Percentiles rank a stretch among this genome's conserved stretches.
phyloP scores from a whole-genome alignment of 2,888 invertebrate species.

The Eretmocerus hayati region DNA sequence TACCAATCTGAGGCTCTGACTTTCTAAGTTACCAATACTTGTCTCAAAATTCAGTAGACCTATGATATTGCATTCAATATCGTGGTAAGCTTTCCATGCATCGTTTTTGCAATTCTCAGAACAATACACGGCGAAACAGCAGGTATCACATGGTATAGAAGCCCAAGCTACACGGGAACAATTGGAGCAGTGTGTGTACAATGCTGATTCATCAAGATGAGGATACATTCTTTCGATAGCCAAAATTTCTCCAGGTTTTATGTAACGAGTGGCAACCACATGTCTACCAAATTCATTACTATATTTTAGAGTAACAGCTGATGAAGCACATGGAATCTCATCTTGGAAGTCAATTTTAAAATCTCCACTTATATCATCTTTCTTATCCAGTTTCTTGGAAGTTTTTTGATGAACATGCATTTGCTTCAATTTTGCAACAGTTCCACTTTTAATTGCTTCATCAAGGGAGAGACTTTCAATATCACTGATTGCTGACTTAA shows the following conservation, averaged over 20 bases:
- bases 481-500: constrained; percentile 24
- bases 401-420: too few species aligned
- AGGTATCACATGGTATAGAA: constrained; percentile 58
- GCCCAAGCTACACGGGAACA: constrained; percentile 58
- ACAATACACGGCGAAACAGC: constrained; percentile 63
- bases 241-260: constrained; percentile 68
- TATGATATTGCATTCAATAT: constrained; percentile 67
- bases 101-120: constrained; percentile 56
- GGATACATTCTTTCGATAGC: constrained; percentile 71
- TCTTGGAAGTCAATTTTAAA: constrained; percentile 5
- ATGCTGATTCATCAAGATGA: constrained; percentile 52
- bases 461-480: neutral
- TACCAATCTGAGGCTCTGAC: constrained; percentile 59
- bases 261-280: constrained; percentile 60
- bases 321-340: constrained; percentile 56
- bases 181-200: constrained; percentile 59
- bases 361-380: too few species aligned
- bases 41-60: constrained; percentile 54
- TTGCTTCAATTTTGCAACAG: too few species aligned
- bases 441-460: neutral
- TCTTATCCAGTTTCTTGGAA: too few species aligned
- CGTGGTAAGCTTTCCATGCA: constrained; percentile 66
- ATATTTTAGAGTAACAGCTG: constrained; percentile 55
- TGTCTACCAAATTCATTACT: constrained; percentile 61
- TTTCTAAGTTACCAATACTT: constrained; percentile 59